Evolutionary conservation across 2,113 vertebrate genomes (phyloP).

Genomic region (Chionodraco myersi): DNA sequence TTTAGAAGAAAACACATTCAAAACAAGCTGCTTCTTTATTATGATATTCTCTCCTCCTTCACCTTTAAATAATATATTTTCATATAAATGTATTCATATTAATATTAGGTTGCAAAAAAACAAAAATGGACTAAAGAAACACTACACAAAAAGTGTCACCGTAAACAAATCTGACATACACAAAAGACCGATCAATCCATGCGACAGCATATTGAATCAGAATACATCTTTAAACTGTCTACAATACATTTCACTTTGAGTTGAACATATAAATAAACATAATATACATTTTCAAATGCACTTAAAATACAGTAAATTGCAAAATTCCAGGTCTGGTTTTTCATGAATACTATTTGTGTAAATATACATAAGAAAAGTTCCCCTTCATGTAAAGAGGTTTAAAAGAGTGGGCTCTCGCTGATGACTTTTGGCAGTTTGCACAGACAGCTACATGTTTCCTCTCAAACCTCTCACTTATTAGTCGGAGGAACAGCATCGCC

Average conservation of each 20-base stretch:
- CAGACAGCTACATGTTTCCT: slow-evolving; percentile 39
- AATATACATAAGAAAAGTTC: slow-evolving; percentile 14
- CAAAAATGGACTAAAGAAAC: slow-evolving; percentile 43
- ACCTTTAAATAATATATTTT: slow-evolving; percentile 32
- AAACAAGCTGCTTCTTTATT: slow-evolving; percentile 57
- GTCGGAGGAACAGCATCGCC: slow-evolving; percentile 3
- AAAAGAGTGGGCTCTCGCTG: slow-evolving; percentile 2
- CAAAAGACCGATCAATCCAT: slow-evolving; percentile 45
- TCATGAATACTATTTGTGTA: slow-evolving; percentile 3
- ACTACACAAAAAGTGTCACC: slow-evolving; percentile 53
- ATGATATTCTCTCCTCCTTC: not conserved
- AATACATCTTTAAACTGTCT: not conserved
- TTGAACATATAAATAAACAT: slow-evolving; percentile 47
- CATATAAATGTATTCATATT: slow-evolving; percentile 42
- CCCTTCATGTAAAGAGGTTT: slow-evolving; percentile 28
- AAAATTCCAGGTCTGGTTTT: slow-evolving; percentile 11
- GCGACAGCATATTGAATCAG: slow-evolving; percentile 27
- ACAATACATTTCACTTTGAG: slow-evolving; percentile 24
- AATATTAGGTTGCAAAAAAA: slow-evolving; percentile 42
- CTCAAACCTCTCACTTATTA: slow-evolving; percentile 5
- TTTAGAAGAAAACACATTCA: not conserved
- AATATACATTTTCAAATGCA: slow-evolving; percentile 50
- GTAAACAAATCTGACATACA: slow-evolving; percentile 35
- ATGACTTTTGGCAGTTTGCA: slow-evolving; percentile 66
- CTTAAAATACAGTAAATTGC: slow-evolving; percentile 43